phyloP scores from a whole-genome alignment of 2,113 vertebrate species.

The Canis aureus region DNA sequence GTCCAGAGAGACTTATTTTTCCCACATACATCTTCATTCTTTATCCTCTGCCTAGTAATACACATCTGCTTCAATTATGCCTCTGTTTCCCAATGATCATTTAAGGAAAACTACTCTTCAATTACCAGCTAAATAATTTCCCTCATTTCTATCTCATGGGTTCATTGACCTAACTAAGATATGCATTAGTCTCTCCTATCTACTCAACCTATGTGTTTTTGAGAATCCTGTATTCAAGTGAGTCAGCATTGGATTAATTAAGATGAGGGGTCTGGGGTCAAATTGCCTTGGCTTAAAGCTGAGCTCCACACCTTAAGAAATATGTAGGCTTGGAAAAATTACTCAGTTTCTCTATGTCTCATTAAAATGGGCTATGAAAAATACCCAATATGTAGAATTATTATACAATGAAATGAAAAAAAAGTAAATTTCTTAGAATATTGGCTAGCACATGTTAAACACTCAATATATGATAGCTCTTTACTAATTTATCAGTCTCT shows the following conservation, averaged over 20 bases:
- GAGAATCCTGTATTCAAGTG: not conserved
- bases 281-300: not conserved
- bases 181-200: not conserved
- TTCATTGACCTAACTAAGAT: not conserved
- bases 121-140: not conserved
- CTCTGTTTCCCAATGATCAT: not conserved
- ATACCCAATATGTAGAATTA: not conserved
- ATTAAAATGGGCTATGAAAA: not conserved
- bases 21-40: not conserved
- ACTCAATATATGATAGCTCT: not conserved
- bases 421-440: not conserved
- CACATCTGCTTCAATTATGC: not conserved
- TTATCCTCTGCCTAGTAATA: not conserved
- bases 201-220: not conserved
- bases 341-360: not conserved
- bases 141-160: not conserved
- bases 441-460: not conserved
- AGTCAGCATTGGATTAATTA: not conserved
- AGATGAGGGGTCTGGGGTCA: not conserved
- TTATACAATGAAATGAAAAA: constrained; percentile 7
- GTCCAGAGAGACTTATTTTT: not conserved
- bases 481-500: not conserved
- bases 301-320: not conserved
- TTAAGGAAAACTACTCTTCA: not conserved
- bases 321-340: not conserved